Evolutionary conservation across 2,113 vertebrate species (phyloP).

Genomic region (Ivindomyrus marchei): DNA sequence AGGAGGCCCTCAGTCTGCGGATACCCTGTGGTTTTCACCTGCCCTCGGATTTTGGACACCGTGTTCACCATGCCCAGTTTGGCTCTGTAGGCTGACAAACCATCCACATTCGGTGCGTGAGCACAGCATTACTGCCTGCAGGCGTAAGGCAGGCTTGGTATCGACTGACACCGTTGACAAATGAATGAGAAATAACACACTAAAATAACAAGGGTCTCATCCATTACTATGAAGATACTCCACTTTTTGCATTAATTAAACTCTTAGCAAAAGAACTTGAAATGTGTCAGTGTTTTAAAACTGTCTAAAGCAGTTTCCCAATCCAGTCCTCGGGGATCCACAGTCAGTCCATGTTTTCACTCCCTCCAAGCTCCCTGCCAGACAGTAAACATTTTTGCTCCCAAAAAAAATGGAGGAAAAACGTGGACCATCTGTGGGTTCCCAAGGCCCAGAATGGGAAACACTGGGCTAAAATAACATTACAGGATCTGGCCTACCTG

Average conservation of each 20-base stretch:
- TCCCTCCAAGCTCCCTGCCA: neutral
- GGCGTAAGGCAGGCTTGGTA: neutral
- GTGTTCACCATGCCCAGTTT: constrained; percentile 91
- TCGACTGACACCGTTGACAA: neutral
- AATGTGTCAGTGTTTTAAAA: neutral
- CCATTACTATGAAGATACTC: neutral
- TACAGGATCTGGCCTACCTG: constrained; percentile 61
- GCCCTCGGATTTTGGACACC: constrained; percentile 86
- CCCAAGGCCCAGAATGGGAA: neutral
- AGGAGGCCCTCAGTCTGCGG: constrained; percentile 85
- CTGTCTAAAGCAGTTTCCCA: neutral
- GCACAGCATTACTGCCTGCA: neutral
- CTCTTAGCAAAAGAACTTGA: neutral
- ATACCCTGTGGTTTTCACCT: constrained; percentile 85
- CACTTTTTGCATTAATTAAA: neutral
- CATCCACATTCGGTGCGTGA: neutral
- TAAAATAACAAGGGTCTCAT: neutral
- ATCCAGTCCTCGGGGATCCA: neutral
- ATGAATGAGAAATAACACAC: neutral
- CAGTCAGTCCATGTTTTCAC: neutral
- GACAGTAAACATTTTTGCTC: neutral
- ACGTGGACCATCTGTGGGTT: neutral
- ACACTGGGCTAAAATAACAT: neutral
- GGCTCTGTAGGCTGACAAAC: constrained; percentile 76
- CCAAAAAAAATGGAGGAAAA: neutral